Evolutionary conservation across 1,140 invertebrate genomes (phyloP).

Genomic region (Caenorhabditis elegans): WBcel235 BX284603.4:13617001-13617500

Average conservation of each 20-base stretch:
- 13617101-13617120: too few species aligned
- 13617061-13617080: slow-evolving; percentile 4
- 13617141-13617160: not conserved
- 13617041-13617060: slow-evolving; percentile 15
- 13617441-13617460: too few species aligned
- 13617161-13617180: not conserved
- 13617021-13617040: not conserved
- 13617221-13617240: too few species aligned
- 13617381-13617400: not conserved
- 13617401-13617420: not conserved
- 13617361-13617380: slow-evolving; percentile 2
- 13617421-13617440: not conserved
- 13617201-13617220: slow-evolving; percentile 25
- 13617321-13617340: slow-evolving; percentile 21
- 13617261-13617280: not conserved
- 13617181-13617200: not conserved
- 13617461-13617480: not conserved
- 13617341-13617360: not conserved
- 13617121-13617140: not conserved
- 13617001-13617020: not conserved
- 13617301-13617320: too few species aligned
- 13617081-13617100: not conserved
- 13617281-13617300: not conserved
- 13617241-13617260: not conserved
- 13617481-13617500: slow-evolving; percentile 26